Conservation (phyloP, 2,113 vertebrate species). For the Pyxicephalus adspersus region DNA sequence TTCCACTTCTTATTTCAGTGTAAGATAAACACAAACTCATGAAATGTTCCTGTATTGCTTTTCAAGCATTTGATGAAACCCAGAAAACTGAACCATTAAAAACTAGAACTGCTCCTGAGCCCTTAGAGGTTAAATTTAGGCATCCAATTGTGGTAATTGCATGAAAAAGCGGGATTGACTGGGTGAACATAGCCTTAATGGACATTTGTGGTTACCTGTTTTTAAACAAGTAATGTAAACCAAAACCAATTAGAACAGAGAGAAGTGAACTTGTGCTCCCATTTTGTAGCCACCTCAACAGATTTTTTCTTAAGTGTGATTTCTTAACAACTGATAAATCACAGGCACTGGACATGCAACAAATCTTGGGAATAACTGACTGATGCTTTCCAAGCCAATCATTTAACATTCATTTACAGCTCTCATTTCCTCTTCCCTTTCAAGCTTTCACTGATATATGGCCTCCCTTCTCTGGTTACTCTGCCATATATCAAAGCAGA, state of each 20-base stretch:
- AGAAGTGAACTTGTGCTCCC: background rate
- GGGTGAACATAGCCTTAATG: no score
- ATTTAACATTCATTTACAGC: slow-evolving; percentile 37
- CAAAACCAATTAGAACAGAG: background rate
- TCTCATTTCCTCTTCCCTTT: slow-evolving; percentile 31
- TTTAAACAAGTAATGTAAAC: no score
- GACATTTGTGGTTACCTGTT: no score
- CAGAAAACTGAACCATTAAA: no score
- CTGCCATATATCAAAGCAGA: slow-evolving; percentile 38
- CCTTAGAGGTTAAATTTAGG: no score
- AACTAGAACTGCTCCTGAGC: no score
- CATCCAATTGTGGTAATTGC: no score
- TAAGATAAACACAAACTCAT: no score
- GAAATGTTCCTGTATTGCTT: no score
- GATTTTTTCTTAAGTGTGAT: background rate
- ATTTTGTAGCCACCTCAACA: background rate
- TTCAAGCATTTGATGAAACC: no score
- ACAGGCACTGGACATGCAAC: slow-evolving; percentile 3
- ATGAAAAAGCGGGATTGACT: no score
- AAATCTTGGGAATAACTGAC: slow-evolving; percentile 44
- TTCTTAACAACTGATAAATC: slow-evolving; percentile 10
- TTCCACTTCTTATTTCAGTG: no score
- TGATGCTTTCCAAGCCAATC: background rate
- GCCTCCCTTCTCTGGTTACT: slow-evolving; percentile 32
- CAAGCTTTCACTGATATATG: slow-evolving; percentile 43